Percentiles rank a stretch among this genome's conserved stretches.
These are phyloP conservation scores for Rhinichthys osculus DNA, from an alignment of 2,797 vertebrate genomes.

Conservation along the genomic window DNA sequence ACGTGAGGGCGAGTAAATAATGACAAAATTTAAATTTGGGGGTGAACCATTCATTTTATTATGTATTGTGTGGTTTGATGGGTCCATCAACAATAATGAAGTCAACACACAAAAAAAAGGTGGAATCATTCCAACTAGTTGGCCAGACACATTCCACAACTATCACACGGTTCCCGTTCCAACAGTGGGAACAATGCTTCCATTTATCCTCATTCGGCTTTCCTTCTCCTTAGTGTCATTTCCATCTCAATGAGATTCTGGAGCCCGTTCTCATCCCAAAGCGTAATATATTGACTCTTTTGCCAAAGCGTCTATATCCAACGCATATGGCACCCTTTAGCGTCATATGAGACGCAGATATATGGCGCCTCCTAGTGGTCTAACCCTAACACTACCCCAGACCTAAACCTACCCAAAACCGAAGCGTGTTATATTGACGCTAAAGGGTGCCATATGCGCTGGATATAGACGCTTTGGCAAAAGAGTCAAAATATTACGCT, in stretches of 20 bases:
- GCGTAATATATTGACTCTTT: too few species aligned
- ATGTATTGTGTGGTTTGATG: conserved; percentile 10
- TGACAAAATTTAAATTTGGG: not conserved
- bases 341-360: too few species aligned
- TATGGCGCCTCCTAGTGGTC: too few species aligned
- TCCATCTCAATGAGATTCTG: conserved; percentile 46
- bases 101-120: not conserved
- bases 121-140: conserved; percentile 35
- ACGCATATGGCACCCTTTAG: too few species aligned
- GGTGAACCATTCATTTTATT: not conserved
- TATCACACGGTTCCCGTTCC: conserved; percentile 26
- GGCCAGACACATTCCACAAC: conserved; percentile 23
- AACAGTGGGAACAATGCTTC: conserved; percentile 41
- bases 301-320: too few species aligned
- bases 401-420: too few species aligned
- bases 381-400: too few species aligned
- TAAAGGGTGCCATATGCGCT: too few species aligned
- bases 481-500: too few species aligned
- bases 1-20: conserved; percentile 9
- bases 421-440: too few species aligned
- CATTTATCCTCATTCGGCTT: conserved; percentile 28
- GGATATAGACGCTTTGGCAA: too few species aligned
- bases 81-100: conserved; percentile 24
- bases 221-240: conserved; percentile 49
- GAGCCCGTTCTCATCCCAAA: too few species aligned